Conservation (phyloP, 2,113 vertebrate species). For the Piprites chloris region DNA sequence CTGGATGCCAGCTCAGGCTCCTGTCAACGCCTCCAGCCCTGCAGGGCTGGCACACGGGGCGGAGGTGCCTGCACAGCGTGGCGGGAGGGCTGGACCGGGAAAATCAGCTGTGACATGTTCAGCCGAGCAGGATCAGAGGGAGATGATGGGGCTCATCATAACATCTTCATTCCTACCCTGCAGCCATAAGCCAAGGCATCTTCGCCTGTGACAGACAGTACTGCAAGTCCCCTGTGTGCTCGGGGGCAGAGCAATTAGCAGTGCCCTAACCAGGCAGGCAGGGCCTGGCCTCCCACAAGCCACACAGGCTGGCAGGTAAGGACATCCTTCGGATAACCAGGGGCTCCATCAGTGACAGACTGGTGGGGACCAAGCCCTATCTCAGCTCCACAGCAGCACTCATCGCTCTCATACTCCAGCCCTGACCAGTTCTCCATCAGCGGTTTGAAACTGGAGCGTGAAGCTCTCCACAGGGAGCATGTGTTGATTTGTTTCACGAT, state of each 20-base stretch:
- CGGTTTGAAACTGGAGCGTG: fast-evolving
- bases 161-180: background rate
- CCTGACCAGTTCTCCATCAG: background rate
- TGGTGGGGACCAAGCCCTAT: fast-evolving
- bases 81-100: background rate
- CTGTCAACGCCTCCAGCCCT: fast-evolving
- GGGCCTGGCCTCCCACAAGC: background rate
- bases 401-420: fast-evolving
- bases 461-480: background rate
- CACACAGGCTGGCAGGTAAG: fast-evolving
- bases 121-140: background rate
- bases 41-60: background rate
- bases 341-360: background rate
- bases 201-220: background rate
- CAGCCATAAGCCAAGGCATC: background rate
- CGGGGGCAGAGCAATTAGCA: background rate
- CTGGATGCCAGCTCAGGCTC: background rate
- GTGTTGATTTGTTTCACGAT: constrained; percentile 39
- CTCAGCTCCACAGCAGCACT: background rate
- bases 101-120: background rate
- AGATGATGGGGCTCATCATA: fast-evolving
- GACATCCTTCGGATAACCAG: fast-evolving
- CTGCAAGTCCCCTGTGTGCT: background rate
- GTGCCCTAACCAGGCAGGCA: fast-evolving
- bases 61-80: background rate